These are phyloP conservation scores for Caenorhabditis zanzibari DNA, from an alignment of 2,888 invertebrate species.

Conservation along the genomic window DNA sequence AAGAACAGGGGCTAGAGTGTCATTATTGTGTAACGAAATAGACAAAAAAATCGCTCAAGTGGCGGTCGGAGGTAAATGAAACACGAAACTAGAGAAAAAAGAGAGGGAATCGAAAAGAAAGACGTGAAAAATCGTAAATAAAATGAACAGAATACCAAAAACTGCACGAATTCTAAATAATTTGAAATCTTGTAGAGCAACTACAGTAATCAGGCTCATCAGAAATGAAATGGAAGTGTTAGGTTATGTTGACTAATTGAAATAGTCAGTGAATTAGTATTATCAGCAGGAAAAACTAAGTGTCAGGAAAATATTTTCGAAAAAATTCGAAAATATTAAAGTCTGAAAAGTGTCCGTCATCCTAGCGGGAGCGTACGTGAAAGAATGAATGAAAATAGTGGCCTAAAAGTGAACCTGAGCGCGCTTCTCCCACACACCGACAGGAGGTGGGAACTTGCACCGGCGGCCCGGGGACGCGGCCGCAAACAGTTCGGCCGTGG, in stretches of 20 bases:
- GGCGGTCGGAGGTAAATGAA: constrained; percentile 21
- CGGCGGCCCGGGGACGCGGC: constrained; percentile 5
- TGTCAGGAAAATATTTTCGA: not conserved
- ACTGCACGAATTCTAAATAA: not conserved
- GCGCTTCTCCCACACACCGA: constrained; percentile 19
- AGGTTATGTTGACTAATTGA: not conserved
- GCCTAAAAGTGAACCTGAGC: constrained; percentile 32
- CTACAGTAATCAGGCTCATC: not conserved
- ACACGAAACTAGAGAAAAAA: constrained; percentile 11
- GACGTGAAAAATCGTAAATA: not conserved
- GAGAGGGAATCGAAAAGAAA: constrained; percentile 3
- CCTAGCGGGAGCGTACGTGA: not conserved
- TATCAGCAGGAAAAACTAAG: too few relatives aligned
- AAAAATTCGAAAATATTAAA: not conserved
- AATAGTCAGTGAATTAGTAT: too few relatives aligned
- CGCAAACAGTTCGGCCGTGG: not conserved
- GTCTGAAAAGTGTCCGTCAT: not conserved
- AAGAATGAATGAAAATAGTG: constrained; percentile 12
- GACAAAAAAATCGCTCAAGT: constrained; percentile 20
- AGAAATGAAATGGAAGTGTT: not conserved
- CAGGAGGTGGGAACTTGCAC: not conserved
- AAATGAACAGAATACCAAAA: not conserved
- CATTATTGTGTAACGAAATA: constrained; percentile 33
- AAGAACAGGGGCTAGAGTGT: constrained; percentile 17
- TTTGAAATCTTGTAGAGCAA: not conserved